Percentiles rank a stretch among this genome's conserved stretches.
These are phyloP conservation scores for Craniophora ligustri DNA, from an alignment of 2,888 invertebrate species.

Conservation along the genomic window DNA sequence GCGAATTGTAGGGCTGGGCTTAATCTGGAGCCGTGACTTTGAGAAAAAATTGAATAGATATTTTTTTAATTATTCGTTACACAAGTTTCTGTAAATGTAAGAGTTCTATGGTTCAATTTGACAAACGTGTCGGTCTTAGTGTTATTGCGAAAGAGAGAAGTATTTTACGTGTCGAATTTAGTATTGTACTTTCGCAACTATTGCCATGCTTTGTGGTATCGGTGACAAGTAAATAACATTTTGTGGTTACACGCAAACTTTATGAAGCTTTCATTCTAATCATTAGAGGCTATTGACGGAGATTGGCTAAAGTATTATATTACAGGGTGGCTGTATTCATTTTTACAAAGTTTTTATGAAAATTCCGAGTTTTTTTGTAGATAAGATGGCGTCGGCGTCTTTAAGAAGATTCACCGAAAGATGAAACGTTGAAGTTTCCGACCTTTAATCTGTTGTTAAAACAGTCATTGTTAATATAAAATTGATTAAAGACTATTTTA, in stretches of 20 bases:
- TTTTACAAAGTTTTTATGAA: too few species aligned
- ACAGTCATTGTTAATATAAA: too few species aligned
- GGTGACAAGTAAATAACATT: neutral
- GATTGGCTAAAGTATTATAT: too few species aligned
- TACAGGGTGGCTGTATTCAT: too few species aligned
- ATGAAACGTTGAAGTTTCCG: too few species aligned
- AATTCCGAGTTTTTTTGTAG: too few species aligned
- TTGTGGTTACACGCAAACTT: neutral
- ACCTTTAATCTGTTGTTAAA: too few species aligned
- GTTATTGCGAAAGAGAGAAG: neutral
- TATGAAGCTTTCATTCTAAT: neutral
- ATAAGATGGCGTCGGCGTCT: too few species aligned
- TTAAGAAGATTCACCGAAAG: too few species aligned
- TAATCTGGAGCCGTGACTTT: slow-evolving; percentile 29
- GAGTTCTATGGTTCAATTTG: neutral
- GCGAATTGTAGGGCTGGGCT: slow-evolving; percentile 40
- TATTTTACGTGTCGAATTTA: neutral
- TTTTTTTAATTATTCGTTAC: slow-evolving; percentile 18
- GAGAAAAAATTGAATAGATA: slow-evolving; percentile 19
- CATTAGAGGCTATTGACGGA: neutral
- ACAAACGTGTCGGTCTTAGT: neutral
- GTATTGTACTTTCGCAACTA: neutral
- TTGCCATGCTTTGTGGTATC: neutral
- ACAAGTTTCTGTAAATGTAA: neutral
- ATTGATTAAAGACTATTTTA: too few species aligned